phyloP scores from a whole-genome alignment of 2,797 vertebrate species.

The Galago senegalensis region DNA sequence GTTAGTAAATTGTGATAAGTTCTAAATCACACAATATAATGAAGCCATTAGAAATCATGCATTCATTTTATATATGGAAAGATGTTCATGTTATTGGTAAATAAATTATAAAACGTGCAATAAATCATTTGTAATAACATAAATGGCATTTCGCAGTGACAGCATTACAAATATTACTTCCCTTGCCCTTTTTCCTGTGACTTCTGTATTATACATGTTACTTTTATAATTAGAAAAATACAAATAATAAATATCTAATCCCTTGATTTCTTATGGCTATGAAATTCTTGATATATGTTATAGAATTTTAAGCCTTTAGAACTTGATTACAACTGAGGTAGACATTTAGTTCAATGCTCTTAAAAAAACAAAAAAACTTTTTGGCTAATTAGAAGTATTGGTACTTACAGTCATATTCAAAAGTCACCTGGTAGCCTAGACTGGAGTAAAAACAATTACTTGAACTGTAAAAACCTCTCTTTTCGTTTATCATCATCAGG shows the following conservation, averaged over 20 bases:
- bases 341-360: constrained; percentile 19
- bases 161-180: constrained; percentile 8
- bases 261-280: not conserved
- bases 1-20: constrained; percentile 45
- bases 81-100: not conserved
- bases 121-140: constrained; percentile 33
- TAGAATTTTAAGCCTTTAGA: constrained; percentile 39
- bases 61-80: not conserved
- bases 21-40: constrained; percentile 25
- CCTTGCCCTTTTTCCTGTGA: not conserved
- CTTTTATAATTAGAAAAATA: constrained; percentile 48
- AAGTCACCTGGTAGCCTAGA: not conserved
- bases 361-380: not conserved
- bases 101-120: constrained; percentile 38
- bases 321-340: constrained; percentile 20
- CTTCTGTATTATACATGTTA: constrained; percentile 25
- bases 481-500: constrained; percentile 51
- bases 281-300: not conserved
- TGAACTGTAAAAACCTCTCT: constrained; percentile 32
- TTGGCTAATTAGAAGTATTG: not conserved
- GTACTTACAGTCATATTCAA: not conserved
- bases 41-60: not conserved
- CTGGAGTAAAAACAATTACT: constrained; percentile 60
- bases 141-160: constrained; percentile 29
- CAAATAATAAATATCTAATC: not conserved